A percentile compares a stretch with the other conserved stretches of the same genome.
These are phyloP conservation scores for Heterochromis multidens DNA, from an alignment of 2,113 vertebrate species.

Conservation along the genomic window DNA sequence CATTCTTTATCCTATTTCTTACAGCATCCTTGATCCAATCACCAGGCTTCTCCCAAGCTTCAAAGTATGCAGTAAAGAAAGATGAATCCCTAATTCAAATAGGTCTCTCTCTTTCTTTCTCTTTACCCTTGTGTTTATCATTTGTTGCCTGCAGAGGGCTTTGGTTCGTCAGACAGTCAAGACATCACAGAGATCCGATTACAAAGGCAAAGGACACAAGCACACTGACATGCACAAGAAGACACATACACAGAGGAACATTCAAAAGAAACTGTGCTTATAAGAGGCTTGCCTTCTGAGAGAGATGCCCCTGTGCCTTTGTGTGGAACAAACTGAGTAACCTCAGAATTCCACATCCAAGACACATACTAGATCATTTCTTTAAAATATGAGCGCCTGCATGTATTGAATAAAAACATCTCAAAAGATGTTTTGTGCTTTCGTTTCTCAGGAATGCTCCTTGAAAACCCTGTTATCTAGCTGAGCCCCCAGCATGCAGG, in stretches of 20 bases:
- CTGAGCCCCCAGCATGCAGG: not conserved
- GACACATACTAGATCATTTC: not conserved
- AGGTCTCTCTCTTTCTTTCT: slow-evolving; percentile 11
- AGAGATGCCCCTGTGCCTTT: slow-evolving; percentile 26
- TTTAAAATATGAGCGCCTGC: not conserved
- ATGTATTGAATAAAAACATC: not conserved
- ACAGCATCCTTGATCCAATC: slow-evolving; percentile 61
- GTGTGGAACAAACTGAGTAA: slow-evolving; percentile 29
- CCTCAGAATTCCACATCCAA: slow-evolving; percentile 34
- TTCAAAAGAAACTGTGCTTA: slow-evolving; percentile 36
- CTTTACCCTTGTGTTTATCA: slow-evolving; percentile 47
- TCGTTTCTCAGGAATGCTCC: not conserved
- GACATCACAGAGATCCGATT: slow-evolving; percentile 47
- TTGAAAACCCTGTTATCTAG: not conserved
- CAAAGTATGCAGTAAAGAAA: slow-evolving; percentile 43
- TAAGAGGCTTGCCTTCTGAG: slow-evolving; percentile 42
- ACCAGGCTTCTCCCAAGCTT: slow-evolving; percentile 49
- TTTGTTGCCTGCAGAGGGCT: slow-evolving; percentile 36
- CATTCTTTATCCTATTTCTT: slow-evolving; percentile 59
- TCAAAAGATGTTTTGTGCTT: slow-evolving; percentile 7
- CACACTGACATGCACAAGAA: slow-evolving; percentile 3
- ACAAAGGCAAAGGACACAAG: slow-evolving; percentile 57
- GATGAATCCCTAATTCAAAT: slow-evolving; percentile 55
- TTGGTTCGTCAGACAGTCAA: slow-evolving; percentile 53
- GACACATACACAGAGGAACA: not conserved